phyloP scores from a whole-genome alignment of 2,888 invertebrate species.

The Habrosyne pyritoides region DNA sequence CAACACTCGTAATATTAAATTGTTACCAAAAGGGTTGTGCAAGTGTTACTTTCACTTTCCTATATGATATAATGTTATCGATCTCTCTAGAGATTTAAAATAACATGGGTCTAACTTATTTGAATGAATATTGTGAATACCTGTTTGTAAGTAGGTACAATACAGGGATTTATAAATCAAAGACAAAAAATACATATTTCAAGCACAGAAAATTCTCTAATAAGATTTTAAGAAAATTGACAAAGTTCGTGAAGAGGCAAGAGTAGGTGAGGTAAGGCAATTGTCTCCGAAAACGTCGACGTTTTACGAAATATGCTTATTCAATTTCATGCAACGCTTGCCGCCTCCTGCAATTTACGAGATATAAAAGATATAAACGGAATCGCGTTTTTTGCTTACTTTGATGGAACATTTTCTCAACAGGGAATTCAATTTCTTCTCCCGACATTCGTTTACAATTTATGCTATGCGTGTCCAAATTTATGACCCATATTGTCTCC shows the following conservation, averaged over 20 bases:
- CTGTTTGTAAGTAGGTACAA: slow-evolving; percentile 7
- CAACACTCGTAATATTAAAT: slow-evolving; percentile 69
- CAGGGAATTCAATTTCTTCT: slow-evolving; percentile 80
- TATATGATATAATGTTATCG: neutral
- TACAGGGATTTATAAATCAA: slow-evolving; percentile 2
- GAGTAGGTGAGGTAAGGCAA: slow-evolving; percentile 84
- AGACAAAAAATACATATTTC: slow-evolving; percentile 54
- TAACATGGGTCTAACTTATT: neutral
- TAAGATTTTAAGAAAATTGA: slow-evolving; percentile 81
- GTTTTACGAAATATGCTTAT: slow-evolving; percentile 84
- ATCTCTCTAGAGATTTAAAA: neutral
- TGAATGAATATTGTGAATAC: neutral
- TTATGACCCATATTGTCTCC: slow-evolving; percentile 51
- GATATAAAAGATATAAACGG: slow-evolving; percentile 84
- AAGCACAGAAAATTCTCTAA: slow-evolving; percentile 71
- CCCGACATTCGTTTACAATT: slow-evolving; percentile 74
- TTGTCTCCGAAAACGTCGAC: slow-evolving; percentile 83
- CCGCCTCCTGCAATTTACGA: slow-evolving; percentile 84
- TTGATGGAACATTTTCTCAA: slow-evolving; percentile 82
- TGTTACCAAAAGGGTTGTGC: slow-evolving; percentile 60
- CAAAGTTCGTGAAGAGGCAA: slow-evolving; percentile 81
- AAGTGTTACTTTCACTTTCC: slow-evolving; percentile 24
- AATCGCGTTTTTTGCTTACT: slow-evolving; percentile 84
- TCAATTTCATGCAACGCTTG: slow-evolving; percentile 84
- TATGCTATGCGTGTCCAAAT: slow-evolving; percentile 61